Evolutionary conservation across 2,888 invertebrate genomes (phyloP), one percentile per base, ranked within the genome.

Genomic region (Abrostola tripartita): DNA sequence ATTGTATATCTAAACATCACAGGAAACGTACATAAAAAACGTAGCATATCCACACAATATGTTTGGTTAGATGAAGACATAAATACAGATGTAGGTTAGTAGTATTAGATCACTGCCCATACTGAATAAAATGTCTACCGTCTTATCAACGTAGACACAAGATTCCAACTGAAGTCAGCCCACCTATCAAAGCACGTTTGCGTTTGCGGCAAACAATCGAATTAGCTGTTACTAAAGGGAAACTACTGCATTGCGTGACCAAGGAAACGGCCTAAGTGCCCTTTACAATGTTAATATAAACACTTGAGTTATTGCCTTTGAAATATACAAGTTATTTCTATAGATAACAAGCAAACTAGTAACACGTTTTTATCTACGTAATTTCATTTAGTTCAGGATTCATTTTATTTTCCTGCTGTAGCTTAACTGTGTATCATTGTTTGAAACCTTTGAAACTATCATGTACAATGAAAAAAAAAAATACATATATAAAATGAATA

Each of bases 191-290:
- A 71, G 11, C 44, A 14, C 37, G 14, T 51, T 37, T 61, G 67
- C 37, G 14, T 51, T 37, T 61, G 67, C 50, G 35, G 61, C 40
- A 74, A 73, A 79, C 64, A 68, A 71, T 35, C 12, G 59, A 76
- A 75, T 72, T 66, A 65, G 56, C 68, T 69, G 76, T 79, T 79
- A 60, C 74, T 77, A 78, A 76, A 80, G 63, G 82, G 76, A 81
- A 82, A 78, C 72, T 62, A 67, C 72, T 62, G 71, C 76, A 74
- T 74, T 76, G 78, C 76, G 76, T 78, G 70, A 47, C 56, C 56
- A 61, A 77, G 61, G 71, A 61, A 75, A 74, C 66, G 56, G 41
- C 54, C 64, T 56, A 67, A 69, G 56, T 78, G 64, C 60, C 61
- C 68, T 68, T 73, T 61, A 73, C 68, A 68, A 73, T 70, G 66